Evolutionary conservation across 1,140 invertebrate species (phyloP).

Genomic region (Hyles vespertilio): DNA sequence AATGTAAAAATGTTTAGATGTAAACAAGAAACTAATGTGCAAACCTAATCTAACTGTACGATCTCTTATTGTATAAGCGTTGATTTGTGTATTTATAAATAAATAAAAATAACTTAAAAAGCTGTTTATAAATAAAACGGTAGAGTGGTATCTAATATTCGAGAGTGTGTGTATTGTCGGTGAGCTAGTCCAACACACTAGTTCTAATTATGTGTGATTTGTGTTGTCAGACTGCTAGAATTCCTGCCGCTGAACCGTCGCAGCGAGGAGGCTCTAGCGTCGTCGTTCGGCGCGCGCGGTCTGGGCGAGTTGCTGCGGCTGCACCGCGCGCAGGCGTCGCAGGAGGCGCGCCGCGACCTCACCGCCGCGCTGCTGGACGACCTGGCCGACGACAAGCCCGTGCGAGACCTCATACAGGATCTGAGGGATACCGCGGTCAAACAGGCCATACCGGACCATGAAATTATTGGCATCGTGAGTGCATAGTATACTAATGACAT

Average conservation of each 20-base stretch:
- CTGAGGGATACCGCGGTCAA: conserved; percentile 90
- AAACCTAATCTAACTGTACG: too few species aligned
- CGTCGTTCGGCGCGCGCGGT: conserved; percentile 89
- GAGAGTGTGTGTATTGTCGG: too few species aligned
- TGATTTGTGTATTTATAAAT: too few species aligned
- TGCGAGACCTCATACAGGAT: conserved; percentile 88
- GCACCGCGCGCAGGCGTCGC: conserved; percentile 92
- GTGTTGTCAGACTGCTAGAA: conserved; percentile 85
- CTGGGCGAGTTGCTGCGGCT: conserved; percentile 92
- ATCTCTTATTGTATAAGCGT: too few species aligned
- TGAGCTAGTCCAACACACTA: too few species aligned
- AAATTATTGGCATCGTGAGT: conserved; percentile 87
- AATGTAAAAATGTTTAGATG: too few species aligned
- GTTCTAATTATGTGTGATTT: background rate
- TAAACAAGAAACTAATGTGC: too few species aligned
- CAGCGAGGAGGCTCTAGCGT: conserved; percentile 91
- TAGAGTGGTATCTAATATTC: too few species aligned
- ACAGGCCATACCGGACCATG: conserved; percentile 90
- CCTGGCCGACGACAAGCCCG: conserved; percentile 87
- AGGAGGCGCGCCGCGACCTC: conserved; percentile 69
- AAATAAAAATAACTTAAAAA: too few species aligned
- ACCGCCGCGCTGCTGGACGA: conserved; percentile 83
- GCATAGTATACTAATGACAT: background rate
- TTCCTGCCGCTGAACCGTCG: conserved; percentile 95
- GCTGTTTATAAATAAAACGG: too few species aligned